Evolutionary conservation across 2,888 invertebrate species (phyloP).

Genomic region (Myopa tessellatipennis): DNA sequence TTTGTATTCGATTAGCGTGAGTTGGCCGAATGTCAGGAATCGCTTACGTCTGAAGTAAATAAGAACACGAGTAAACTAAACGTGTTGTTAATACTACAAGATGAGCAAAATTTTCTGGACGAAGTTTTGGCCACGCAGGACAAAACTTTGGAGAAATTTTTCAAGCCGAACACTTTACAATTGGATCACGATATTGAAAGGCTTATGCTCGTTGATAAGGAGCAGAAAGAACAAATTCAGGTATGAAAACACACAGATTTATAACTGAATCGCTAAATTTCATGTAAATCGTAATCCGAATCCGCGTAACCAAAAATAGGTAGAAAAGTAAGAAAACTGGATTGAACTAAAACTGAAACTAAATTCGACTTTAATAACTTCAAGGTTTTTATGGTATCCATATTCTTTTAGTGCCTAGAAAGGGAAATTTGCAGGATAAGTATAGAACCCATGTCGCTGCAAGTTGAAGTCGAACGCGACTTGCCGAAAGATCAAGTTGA

Average conservation of each 20-base stretch:
- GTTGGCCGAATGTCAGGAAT: conserved; percentile 60
- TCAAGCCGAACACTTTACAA: conserved; percentile 53
- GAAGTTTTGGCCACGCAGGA: conserved; percentile 66
- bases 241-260: conserved; percentile 55
- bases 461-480: conserved; percentile 52
- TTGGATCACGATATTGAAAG: conserved; percentile 60
- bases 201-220: conserved; percentile 60
- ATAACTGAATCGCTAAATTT: not conserved
- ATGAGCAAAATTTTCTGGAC: conserved; percentile 70
- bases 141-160: conserved; percentile 57
- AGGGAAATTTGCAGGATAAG: conserved; percentile 63
- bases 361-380: too few species aligned
- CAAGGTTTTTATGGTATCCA: not conserved
- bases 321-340: too few species aligned
- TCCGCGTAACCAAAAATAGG: not conserved
- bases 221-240: conserved; percentile 70
- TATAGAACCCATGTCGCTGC: conserved; percentile 63
- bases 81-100: conserved; percentile 70
- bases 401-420: conserved; percentile 57
- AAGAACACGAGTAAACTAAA: conserved; percentile 72
- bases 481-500: conserved; percentile 33
- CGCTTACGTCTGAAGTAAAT: conserved; percentile 68
- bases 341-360: too few species aligned
- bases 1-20: conserved; percentile 38
- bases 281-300: too few species aligned